Percentiles rank a stretch among this genome's conserved stretches.
Evolutionary conservation across 2,113 vertebrate species (phyloP).

Genomic region (Chaenocephalus aceratus): DNA sequence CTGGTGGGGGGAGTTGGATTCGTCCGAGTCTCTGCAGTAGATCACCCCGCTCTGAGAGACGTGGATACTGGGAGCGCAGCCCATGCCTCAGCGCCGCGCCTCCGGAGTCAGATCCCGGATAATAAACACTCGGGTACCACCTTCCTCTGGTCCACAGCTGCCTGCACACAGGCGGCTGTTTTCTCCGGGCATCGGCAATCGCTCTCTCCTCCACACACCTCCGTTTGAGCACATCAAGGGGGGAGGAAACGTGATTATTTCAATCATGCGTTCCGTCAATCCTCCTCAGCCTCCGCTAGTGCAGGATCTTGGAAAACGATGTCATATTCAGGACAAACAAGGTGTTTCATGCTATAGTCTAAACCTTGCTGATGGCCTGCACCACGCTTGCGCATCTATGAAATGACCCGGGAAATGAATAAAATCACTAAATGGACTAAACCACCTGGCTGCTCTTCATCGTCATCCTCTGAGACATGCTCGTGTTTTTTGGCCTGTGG

Average conservation of each 20-base stretch:
- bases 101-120: constrained; percentile 60
- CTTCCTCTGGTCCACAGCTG: constrained; percentile 48
- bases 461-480: constrained; percentile 46
- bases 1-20: constrained; percentile 93
- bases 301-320: not conserved
- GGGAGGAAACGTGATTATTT: constrained; percentile 8
- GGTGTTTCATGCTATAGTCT: constrained; percentile 5
- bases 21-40: constrained; percentile 97
- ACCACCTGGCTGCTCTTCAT: constrained; percentile 50
- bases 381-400: constrained; percentile 5
- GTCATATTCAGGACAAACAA: constrained; percentile 32
- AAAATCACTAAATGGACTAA: constrained; percentile 25
- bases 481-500: constrained; percentile 20
- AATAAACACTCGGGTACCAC: constrained; percentile 57
- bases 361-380: constrained; percentile 22
- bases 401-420: constrained; percentile 27
- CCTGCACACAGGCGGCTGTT: constrained; percentile 46
- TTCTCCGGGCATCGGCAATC: constrained; percentile 61
- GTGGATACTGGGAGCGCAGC: constrained; percentile 98
- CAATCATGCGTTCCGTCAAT: constrained; percentile 48
- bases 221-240: constrained; percentile 66
- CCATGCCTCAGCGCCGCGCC: constrained; percentile 87
- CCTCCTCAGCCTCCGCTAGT: constrained; percentile 36
- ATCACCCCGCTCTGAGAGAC: constrained; percentile 98
- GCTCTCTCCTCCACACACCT: constrained; percentile 59